Percentiles rank a stretch among this genome's conserved stretches.
phyloP scores from a whole-genome alignment of 1,140 invertebrate genomes.

The Drosophila kurseongensis region DNA sequence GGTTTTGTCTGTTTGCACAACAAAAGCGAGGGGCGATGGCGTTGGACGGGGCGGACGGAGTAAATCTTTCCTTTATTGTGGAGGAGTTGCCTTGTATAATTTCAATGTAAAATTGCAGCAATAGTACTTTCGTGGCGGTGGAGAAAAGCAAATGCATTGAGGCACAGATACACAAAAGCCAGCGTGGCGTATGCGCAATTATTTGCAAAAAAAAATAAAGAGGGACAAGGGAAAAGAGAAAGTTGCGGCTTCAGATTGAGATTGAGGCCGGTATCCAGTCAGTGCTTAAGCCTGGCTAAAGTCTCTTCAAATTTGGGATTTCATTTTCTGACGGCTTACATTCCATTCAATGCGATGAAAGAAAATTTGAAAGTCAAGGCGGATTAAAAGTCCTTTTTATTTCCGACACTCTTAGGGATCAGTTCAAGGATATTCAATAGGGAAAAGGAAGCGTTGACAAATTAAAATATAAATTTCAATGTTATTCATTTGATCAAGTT shows the following conservation, averaged over 20 bases:
- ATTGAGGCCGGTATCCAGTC: slow-evolving; percentile 15
- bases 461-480: neutral
- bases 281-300: slow-evolving; percentile 5
- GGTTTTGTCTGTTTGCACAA: slow-evolving; percentile 80
- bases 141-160: slow-evolving; percentile 64
- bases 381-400: slow-evolving; percentile 12
- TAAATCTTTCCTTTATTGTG: slow-evolving; percentile 40
- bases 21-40: slow-evolving; percentile 57
- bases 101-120: slow-evolving; percentile 75
- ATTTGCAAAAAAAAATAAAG: slow-evolving; percentile 50
- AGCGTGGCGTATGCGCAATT: slow-evolving; percentile 79
- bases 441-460: neutral
- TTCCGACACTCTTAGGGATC: neutral
- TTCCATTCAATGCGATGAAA: slow-evolving; percentile 12
- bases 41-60: slow-evolving; percentile 12
- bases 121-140: slow-evolving; percentile 63
- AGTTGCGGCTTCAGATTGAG: slow-evolving; percentile 30
- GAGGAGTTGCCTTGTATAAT: slow-evolving; percentile 63
- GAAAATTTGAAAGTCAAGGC: slow-evolving; percentile 27
- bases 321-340: slow-evolving; percentile 15
- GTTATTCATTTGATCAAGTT: too few species aligned
- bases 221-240: slow-evolving; percentile 1
- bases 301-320: slow-evolving; percentile 8
- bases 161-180: slow-evolving; percentile 68
- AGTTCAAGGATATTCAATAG: slow-evolving; percentile 1